phyloP scores from a whole-genome alignment of 2,113 vertebrate species.

The Acanthisitta chloris region DNA sequence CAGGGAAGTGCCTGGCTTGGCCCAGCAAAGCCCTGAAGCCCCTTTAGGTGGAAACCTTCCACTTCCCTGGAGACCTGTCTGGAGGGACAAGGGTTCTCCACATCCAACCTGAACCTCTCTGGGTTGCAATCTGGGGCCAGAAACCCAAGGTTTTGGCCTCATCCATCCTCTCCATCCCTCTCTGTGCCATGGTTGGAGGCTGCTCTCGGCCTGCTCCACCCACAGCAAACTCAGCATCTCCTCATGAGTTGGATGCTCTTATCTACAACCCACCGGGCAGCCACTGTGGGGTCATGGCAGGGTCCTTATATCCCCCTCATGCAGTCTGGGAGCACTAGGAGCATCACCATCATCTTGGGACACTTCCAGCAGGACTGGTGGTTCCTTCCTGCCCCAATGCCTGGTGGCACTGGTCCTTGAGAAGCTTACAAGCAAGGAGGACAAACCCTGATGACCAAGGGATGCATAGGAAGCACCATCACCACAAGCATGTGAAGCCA shows the following conservation, averaged over 20 bases:
- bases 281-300: background rate
- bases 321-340: background rate
- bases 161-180: background rate
- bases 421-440: background rate
- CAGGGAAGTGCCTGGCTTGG: background rate
- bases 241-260: fast-evolving
- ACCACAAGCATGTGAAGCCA: background rate
- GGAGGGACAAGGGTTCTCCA: background rate
- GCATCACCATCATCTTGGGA: background rate
- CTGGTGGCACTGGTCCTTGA: fast-evolving
- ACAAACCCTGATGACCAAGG: background rate
- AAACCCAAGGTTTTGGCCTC: background rate
- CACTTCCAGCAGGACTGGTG: background rate
- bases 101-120: fast-evolving
- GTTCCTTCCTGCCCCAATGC: background rate
- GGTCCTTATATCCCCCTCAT: fast-evolving
- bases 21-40: background rate
- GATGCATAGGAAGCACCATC: fast-evolving
- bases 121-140: fast-evolving
- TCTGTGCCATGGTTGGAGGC: fast-evolving
- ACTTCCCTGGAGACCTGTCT: no score
- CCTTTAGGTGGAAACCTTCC: background rate
- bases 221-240: background rate
- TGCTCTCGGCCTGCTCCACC: background rate
- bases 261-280: background rate